Conservation (phyloP, 92 coral and sea anemone genomes). For the Plumapathes pennacea region DNA sequence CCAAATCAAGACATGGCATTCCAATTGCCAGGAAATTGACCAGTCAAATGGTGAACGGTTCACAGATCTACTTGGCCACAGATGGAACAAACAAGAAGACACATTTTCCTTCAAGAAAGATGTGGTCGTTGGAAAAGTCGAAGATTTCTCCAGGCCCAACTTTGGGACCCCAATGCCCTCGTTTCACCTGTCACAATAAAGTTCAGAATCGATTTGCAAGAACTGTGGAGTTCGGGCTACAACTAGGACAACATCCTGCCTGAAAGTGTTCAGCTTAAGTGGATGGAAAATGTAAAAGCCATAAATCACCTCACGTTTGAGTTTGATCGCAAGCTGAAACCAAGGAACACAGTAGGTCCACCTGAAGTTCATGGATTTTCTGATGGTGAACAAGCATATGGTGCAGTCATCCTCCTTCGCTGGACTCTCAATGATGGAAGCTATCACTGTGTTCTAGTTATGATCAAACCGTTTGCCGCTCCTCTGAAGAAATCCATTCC, state of each 20-base stretch:
- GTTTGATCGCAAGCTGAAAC: conserved; percentile 52
- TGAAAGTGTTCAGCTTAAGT: conserved; percentile 20
- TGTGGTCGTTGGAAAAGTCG: conserved; percentile 40
- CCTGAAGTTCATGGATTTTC: conserved; percentile 62
- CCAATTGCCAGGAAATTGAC: conserved; percentile 27
- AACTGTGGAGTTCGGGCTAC: conserved; percentile 59
- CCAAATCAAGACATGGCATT: conserved; percentile 19
- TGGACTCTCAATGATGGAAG: conserved; percentile 1
- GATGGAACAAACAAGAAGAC: conserved; percentile 45
- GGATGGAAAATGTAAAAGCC: conserved; percentile 42
- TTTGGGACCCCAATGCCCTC: conserved; percentile 72
- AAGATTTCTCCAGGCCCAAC: conserved; percentile 47
- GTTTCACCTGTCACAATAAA: conserved; percentile 44
- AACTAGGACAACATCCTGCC: conserved; percentile 61
- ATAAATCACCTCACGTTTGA: conserved; percentile 41
- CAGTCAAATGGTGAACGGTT: conserved; percentile 32
- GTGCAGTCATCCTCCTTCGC: conserved; percentile 4
- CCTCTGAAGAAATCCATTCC: conserved; percentile 45
- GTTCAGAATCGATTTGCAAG: conserved; percentile 52
- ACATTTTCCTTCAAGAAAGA: conserved; percentile 10
- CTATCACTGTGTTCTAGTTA: conserved; percentile 17
- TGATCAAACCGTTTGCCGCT: conserved; percentile 25
- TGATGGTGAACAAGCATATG: conserved; percentile 32
- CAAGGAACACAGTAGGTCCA: conserved; percentile 18
- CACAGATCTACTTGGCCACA: conserved; percentile 44